phyloP scores from a whole-genome alignment of 37 sponge, comb jelly and placozoan genomes.

The Petrosia ficiformis region DNA sequence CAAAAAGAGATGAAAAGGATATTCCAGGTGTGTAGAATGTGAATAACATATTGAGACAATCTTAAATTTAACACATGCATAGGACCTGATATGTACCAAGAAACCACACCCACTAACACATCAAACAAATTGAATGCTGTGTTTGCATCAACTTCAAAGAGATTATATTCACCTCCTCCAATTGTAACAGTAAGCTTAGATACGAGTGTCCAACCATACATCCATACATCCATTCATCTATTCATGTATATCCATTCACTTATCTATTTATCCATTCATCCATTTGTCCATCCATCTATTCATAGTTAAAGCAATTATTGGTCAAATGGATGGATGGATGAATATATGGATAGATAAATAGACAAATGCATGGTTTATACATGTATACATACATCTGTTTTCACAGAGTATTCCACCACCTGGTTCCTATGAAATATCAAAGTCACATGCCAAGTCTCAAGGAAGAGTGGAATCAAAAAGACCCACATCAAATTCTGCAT shows the following conservation, averaged over 20 bases:
- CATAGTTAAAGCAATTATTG: too few relatives aligned
- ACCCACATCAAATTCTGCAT: constrained; percentile 29
- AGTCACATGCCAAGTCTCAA: constrained; percentile 57
- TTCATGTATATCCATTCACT: too few relatives aligned
- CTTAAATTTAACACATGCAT: background rate
- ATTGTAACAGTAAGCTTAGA: constrained; percentile 52
- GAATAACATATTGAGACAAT: background rate
- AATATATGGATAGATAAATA: too few relatives aligned
- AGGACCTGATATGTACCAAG: background rate
- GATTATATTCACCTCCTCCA: constrained; percentile 68
- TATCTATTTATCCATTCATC: too few relatives aligned
- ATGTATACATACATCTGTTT: too few relatives aligned
- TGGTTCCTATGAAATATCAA: constrained; percentile 82
- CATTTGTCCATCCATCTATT: too few relatives aligned
- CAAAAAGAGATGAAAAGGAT: constrained; percentile 65
- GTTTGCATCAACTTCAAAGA: constrained; percentile 73
- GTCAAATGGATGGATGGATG: too few relatives aligned
- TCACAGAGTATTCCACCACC: constrained; percentile 71
- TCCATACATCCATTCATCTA: too few relatives aligned
- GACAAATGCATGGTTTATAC: too few relatives aligned
- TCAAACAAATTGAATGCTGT: background rate
- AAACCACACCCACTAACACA: background rate
- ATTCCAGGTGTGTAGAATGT: constrained; percentile 63
- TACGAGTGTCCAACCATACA: background rate
- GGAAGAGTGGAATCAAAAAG: constrained; percentile 28